Evolutionary conservation across 2,797 vertebrate species (phyloP).

Genomic region (Molossus molossus): DNA sequence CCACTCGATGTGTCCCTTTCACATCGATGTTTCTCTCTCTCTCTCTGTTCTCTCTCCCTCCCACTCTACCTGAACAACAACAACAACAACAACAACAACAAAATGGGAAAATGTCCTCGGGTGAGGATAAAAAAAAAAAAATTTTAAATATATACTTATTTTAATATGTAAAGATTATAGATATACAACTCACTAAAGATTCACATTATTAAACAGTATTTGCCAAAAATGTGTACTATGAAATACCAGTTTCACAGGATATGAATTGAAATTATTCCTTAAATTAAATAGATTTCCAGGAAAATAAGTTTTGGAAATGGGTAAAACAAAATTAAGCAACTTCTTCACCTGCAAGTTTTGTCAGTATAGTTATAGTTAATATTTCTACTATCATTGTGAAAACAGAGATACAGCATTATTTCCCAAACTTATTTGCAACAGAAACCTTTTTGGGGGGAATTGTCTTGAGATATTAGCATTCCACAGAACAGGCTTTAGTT

Average conservation of each 20-base stretch:
- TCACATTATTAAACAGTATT: not conserved
- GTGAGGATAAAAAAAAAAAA: slow-evolving; percentile 60
- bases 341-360: slow-evolving; percentile 16
- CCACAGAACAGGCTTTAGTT: not conserved
- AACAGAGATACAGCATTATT: not conserved
- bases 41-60: too few relatives aligned
- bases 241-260: not conserved
- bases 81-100: too few relatives aligned
- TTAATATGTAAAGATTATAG: slow-evolving; percentile 16
- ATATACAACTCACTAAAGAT: not conserved
- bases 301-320: not conserved
- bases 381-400: not conserved
- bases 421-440: not conserved
- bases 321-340: slow-evolving; percentile 16
- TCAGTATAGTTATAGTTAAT: slow-evolving; percentile 41
- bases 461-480: not conserved
- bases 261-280: not conserved
- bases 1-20: too few relatives aligned
- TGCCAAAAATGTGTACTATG: not conserved
- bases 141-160: not conserved
- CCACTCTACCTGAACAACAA: too few relatives aligned
- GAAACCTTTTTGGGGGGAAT: not conserved
- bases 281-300: not conserved
- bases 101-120: too few relatives aligned
- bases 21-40: too few relatives aligned